These are phyloP conservation scores for Loripinus fragilis DNA, from an alignment of 2,888 invertebrate genomes.

Conservation along the genomic window DNA sequence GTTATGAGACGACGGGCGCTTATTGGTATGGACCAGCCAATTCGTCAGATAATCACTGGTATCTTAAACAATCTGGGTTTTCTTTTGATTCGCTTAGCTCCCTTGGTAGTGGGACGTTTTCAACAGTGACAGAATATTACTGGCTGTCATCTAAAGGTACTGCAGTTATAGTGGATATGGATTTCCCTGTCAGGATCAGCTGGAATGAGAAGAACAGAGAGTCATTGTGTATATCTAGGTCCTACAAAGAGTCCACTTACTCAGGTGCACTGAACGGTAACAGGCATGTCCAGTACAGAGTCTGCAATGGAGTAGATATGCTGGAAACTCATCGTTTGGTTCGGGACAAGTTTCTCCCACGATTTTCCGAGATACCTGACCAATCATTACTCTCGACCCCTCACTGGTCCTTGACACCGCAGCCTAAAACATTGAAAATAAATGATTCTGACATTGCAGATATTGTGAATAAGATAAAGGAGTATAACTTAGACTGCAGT, in stretches of 20 bases:
- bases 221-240: conserved; percentile 67
- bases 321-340: conserved; percentile 88
- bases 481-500: conserved; percentile 69
- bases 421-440: conserved; percentile 87
- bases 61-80: conserved; percentile 63
- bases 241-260: conserved; percentile 64
- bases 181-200: conserved; percentile 90
- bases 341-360: conserved; percentile 87
- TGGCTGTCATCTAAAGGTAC: conserved; percentile 89
- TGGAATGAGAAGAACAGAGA: conserved; percentile 87
- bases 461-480: conserved; percentile 63
- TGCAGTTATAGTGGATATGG: conserved; percentile 87
- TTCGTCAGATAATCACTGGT: conserved; percentile 61
- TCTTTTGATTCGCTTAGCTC: conserved; percentile 59
- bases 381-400: conserved; percentile 90
- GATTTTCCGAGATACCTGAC: conserved; percentile 85
- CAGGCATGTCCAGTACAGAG: conserved; percentile 85
- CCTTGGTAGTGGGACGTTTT: conserved; percentile 67
- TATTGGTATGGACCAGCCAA: conserved; percentile 78
- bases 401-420: conserved; percentile 95
- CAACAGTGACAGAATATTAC: conserved; percentile 81
- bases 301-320: conserved; percentile 87
- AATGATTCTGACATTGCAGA: conserved; percentile 84
- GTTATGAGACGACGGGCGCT: conserved; percentile 85
- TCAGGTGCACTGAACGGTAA: conserved; percentile 85